Evolutionary conservation across 1,140 invertebrate genomes (phyloP).

Genomic region (Rhopalosiphum maidis): DNA sequence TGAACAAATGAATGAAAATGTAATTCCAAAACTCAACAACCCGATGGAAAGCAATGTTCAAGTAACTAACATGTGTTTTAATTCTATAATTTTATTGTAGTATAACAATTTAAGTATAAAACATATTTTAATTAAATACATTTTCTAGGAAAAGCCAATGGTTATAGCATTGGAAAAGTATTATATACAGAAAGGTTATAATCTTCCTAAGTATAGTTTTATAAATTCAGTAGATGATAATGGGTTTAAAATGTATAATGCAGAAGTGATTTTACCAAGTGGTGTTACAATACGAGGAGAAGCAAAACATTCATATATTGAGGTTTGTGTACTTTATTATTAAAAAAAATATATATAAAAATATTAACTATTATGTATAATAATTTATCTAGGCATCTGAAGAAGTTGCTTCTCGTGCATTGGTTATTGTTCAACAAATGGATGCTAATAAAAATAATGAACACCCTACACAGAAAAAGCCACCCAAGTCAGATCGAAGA

Average conservation of each 20-base stretch:
- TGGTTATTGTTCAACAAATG: slow-evolving; percentile 42
- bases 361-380: background rate
- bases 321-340: background rate
- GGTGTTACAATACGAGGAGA: slow-evolving; percentile 40
- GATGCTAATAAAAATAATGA: slow-evolving; percentile 38
- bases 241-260: slow-evolving; percentile 8
- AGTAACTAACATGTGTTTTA: background rate
- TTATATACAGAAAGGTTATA: slow-evolving; percentile 39
- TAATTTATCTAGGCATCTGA: slow-evolving; percentile 17
- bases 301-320: slow-evolving; percentile 16
- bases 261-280: slow-evolving; percentile 32
- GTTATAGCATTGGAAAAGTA: slow-evolving; percentile 21
- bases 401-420: slow-evolving; percentile 41
- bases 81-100: background rate
- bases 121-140: background rate
- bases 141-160: slow-evolving; percentile 26
- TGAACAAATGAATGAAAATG: background rate
- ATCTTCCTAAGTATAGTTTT: slow-evolving; percentile 15
- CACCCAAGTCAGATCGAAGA: background rate
- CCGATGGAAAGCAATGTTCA: background rate
- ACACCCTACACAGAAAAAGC: background rate
- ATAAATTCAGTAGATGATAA: slow-evolving; percentile 21
- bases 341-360: too few relatives aligned
- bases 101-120: background rate
- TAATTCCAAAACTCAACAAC: background rate